phyloP scores from a whole-genome alignment of 2,797 vertebrate genomes.

The Acomys russatus region DNA sequence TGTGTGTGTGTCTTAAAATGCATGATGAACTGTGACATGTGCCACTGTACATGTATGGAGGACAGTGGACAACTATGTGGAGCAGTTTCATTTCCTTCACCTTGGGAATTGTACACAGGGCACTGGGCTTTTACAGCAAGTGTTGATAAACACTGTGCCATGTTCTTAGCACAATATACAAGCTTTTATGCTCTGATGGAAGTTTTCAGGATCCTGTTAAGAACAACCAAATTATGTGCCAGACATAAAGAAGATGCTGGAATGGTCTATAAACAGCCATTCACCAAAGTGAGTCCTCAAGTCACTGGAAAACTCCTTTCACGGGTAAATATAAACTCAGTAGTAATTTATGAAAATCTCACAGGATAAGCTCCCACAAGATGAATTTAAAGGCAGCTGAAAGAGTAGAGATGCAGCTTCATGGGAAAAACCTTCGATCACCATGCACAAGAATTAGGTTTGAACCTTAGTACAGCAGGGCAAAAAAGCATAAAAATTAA shows the following conservation, averaged over 20 bases:
- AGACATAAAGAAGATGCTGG: constrained; percentile 42
- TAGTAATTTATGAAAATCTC: constrained; percentile 35
- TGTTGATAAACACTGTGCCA: not conserved
- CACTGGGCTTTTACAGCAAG: not conserved
- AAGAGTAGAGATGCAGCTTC: not conserved
- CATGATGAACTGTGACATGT: not conserved
- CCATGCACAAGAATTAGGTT: not conserved
- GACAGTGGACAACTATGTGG: not conserved
- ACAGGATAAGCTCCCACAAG: not conserved
- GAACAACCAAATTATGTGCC: not conserved
- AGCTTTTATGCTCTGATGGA: not conserved
- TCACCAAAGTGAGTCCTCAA: constrained; percentile 47
- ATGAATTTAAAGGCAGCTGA: constrained; percentile 22
- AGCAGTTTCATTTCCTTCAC: not conserved
- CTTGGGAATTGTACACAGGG: not conserved
- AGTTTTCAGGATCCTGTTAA: constrained; percentile 26
- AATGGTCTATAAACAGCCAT: not conserved
- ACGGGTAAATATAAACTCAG: constrained; percentile 52
- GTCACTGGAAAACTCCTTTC: constrained; percentile 26
- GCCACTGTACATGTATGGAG: not conserved
- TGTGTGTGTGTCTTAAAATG: not conserved
- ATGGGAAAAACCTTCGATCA: not conserved
- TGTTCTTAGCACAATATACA: not conserved
- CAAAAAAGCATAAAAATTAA: constrained; percentile 40
- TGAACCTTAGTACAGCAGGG: not conserved